Evolutionary conservation across 1,140 invertebrate genomes (phyloP).

Genomic region (Riptortus pedestris): DNA sequence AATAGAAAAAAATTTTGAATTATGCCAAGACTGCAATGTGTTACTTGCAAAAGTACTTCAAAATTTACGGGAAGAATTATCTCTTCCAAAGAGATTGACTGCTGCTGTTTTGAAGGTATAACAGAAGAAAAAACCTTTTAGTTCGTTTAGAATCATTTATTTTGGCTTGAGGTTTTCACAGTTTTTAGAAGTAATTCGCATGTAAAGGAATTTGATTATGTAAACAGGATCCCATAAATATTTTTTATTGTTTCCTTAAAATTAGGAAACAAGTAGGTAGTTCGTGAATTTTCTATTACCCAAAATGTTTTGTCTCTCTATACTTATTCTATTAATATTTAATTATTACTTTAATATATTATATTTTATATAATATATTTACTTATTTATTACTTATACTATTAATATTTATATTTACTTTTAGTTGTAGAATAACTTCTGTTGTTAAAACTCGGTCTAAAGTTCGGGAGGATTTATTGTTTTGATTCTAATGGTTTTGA

Average conservation of each 20-base stretch:
- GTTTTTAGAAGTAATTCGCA: background rate
- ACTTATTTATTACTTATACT: no score
- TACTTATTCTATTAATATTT: no score
- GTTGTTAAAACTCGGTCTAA: no score
- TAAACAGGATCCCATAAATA: background rate
- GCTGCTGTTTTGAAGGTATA: background rate
- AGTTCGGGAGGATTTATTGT: no score
- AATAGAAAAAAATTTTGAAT: slow-evolving; percentile 14
- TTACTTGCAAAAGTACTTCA: slow-evolving; percentile 18
- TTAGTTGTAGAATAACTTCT: no score
- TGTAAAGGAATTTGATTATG: background rate
- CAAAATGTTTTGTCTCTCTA: background rate
- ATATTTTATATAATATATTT: no score
- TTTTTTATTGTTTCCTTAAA: background rate
- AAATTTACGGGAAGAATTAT: slow-evolving; percentile 19
- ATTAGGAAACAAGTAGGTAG: background rate
- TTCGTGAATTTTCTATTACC: background rate
- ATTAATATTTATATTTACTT: no score
- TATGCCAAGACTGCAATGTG: slow-evolving; percentile 18
- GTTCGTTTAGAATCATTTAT: background rate
- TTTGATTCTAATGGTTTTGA: no score
- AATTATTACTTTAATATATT: no score
- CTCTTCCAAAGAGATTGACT: background rate
- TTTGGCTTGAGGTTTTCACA: background rate
- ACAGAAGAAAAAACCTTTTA: background rate